Evolutionary conservation across 2,113 vertebrate species (phyloP).

Genomic region (Falco punctatus): DNA sequence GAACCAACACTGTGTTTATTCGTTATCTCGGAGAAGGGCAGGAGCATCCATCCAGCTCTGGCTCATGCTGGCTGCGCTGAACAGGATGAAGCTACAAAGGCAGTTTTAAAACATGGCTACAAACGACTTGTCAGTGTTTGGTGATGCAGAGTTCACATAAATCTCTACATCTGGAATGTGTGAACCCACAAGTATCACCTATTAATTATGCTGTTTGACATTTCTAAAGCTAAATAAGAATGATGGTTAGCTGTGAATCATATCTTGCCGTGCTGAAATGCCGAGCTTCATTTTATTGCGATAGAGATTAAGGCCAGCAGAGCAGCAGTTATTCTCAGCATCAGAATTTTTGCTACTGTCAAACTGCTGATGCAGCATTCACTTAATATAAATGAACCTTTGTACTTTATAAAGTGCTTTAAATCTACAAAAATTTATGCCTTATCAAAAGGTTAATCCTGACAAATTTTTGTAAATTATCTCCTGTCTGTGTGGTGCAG

Average conservation of each 20-base stretch:
- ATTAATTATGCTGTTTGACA: conserved; percentile 57
- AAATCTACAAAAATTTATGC: conserved; percentile 60
- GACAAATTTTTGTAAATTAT: conserved; percentile 65
- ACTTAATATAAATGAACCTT: conserved; percentile 64
- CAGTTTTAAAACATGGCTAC: conserved; percentile 47
- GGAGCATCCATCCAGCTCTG: neutral
- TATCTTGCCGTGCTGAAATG: conserved; percentile 22
- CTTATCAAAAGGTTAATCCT: conserved; percentile 74
- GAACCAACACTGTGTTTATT: neutral
- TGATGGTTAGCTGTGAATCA: conserved; percentile 54
- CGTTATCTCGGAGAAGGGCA: neutral
- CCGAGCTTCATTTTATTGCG: conserved; percentile 24
- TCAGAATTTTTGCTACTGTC: conserved; percentile 39
- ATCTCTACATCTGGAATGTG: neutral
- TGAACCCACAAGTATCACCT: neutral
- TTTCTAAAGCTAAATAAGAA: conserved; percentile 56
- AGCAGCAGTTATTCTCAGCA: neutral
- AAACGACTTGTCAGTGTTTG: conserved; percentile 27
- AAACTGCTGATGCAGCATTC: conserved; percentile 68
- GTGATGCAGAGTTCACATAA: neutral
- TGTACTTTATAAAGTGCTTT: conserved; percentile 61
- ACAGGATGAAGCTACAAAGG: neutral
- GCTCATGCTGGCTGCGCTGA: neutral
- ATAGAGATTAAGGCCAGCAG: conserved; percentile 35
- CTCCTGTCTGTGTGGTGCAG: neutral